Base-by-base conservation (phyloP, 2,797 vertebrate species). In the Lophius americanus region DNA sequence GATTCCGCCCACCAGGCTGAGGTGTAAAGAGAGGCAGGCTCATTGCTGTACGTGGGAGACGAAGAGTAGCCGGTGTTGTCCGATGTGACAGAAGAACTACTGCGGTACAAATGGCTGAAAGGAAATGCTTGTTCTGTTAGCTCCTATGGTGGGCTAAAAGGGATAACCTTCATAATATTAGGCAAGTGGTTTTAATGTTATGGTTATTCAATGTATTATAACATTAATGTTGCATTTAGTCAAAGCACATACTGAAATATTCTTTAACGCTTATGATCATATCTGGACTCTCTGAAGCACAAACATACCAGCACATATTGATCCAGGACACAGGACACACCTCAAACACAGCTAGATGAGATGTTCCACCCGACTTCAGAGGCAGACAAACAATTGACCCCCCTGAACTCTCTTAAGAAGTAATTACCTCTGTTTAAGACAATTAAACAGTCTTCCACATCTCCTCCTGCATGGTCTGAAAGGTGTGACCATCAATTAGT, bases 401-500 rank as follows among this genome's bases (percentile, higher is more conserved):
- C 54, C 11, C 48, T 48, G 60, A 76, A 79, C 79, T 73, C 73
- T 35, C 23, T 50, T 60, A 46, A 38, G 57, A 57, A 65, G 10
- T 85, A 75, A 88, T 86, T 84, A 79, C 80, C 57, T 55, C 39
- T 0, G 52, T 70, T 64, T 64, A 56, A 44, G 32, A 57, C 56
- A 47, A 57, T 42, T 44, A 39, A 64, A 60, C 49, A 75, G 53
- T 61, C 74, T 75, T 73, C 75, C 64, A 76, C 56, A 68, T 73
- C 55, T 68, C n/a, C 48, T 76, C 50, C 51, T 50, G 39, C 75
- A 82, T 38, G 75, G 68, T 86, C 46, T 83, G 60, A 83, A 84
- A 63, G 54, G 83, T 82, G 44, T 84, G 83, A 89, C 86, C 83
- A 33, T 84, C 73, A 65, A 84, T 86, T 88, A 83, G 62, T 39